Evolutionary conservation across 2,888 invertebrate genomes (phyloP).

Genomic region (Nysson spinosus): DNA sequence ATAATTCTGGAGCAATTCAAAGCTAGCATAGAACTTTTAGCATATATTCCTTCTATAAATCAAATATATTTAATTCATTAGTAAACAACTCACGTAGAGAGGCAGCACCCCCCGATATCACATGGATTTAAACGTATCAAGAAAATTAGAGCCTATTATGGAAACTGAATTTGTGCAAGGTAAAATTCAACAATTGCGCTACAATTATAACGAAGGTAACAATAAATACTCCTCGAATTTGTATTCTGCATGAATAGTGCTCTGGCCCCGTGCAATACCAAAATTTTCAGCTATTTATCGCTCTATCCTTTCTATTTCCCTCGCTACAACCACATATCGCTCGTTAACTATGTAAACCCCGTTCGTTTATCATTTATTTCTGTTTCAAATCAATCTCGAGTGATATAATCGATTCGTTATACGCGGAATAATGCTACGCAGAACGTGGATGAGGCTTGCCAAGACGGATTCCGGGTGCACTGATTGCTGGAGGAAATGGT

Average conservation of each 20-base stretch:
- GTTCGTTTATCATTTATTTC: conserved; percentile 46
- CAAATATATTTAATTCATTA: too few species aligned
- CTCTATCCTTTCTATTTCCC: conserved; percentile 23
- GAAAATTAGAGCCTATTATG: too few species aligned
- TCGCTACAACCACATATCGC: conserved; percentile 11
- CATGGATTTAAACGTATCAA: too few species aligned
- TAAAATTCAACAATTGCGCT: conserved; percentile 5
- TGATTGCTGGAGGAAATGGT: neutral
- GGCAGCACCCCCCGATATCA: too few species aligned
- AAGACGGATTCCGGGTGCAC: too few species aligned
- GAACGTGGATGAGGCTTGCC: too few species aligned
- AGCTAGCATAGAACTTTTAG: too few species aligned
- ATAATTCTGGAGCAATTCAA: too few species aligned
- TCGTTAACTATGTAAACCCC: conserved; percentile 51
- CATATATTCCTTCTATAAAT: too few species aligned
- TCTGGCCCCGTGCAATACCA: neutral
- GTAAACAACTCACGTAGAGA: too few species aligned
- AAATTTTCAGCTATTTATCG: conserved; percentile 32
- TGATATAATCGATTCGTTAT: conserved; percentile 14
- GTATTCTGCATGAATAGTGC: conserved; percentile 13
- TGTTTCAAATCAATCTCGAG: conserved; percentile 11
- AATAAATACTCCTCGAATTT: conserved; percentile 22
- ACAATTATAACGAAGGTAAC: conserved; percentile 19
- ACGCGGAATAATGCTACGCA: too few species aligned
- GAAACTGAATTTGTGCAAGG: too few species aligned